Percentiles rank a stretch among this genome's conserved stretches.
phyloP scores from a whole-genome alignment of 2,888 invertebrate genomes.

The Tipula unca region DNA sequence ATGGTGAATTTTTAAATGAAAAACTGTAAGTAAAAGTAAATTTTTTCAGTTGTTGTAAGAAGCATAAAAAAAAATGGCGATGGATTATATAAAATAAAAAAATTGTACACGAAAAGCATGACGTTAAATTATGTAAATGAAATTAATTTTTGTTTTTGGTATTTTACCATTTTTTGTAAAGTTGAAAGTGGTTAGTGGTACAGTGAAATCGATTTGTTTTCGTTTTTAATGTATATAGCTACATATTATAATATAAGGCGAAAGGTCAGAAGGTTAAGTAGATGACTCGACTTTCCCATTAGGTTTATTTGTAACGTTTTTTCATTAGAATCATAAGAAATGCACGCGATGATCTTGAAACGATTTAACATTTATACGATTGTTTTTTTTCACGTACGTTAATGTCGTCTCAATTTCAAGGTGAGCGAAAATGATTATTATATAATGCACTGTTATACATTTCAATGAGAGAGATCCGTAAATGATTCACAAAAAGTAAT shows the following conservation, averaged over 20 bases:
- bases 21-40: constrained; percentile 40
- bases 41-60: constrained; percentile 28
- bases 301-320: not conserved
- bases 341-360: not conserved
- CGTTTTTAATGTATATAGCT: not conserved
- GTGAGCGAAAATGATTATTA: not conserved
- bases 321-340: not conserved
- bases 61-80: constrained; percentile 1
- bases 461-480: not conserved
- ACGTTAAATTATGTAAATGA: not conserved
- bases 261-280: not conserved
- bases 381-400: not conserved
- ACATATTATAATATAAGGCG: not conserved
- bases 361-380: not conserved
- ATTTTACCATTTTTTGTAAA: not conserved
- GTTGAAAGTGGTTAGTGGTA: not conserved
- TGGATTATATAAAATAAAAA: constrained; percentile 9
- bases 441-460: not conserved
- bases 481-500: not conserved
- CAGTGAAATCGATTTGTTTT: constrained; percentile 8
- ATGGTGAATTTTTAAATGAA: constrained; percentile 45
- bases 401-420: not conserved
- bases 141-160: not conserved
- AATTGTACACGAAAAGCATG: not conserved
- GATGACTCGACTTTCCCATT: not conserved